Conservation (phyloP, 2,113 vertebrate genomes). For the Cavia aperea region DNA sequence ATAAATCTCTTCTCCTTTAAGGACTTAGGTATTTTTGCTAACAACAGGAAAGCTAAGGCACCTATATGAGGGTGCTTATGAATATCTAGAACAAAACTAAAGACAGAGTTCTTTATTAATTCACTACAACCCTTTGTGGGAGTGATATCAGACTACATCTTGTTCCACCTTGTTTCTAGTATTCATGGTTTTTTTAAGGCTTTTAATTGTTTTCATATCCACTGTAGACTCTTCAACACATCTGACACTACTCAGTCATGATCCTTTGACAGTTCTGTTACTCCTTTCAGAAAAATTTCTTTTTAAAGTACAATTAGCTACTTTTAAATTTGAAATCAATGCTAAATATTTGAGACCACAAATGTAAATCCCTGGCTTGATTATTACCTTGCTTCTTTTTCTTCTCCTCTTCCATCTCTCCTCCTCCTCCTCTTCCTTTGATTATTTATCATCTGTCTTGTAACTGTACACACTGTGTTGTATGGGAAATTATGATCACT, state of each 20-base stretch:
- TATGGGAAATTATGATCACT: background rate
- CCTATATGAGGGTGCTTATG: background rate
- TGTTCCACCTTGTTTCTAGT: background rate
- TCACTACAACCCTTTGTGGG: background rate
- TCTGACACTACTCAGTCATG: background rate
- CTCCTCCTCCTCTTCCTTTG: background rate
- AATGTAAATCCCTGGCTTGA: background rate
- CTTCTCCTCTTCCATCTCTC: background rate
- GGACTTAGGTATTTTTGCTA: background rate
- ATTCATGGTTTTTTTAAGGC: background rate
- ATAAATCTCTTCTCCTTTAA: background rate
- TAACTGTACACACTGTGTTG: background rate
- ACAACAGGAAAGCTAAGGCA: background rate
- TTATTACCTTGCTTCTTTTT: background rate
- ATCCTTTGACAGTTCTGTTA: background rate
- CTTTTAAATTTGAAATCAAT: conserved; percentile 5
- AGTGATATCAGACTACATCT: background rate
- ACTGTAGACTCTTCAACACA: background rate
- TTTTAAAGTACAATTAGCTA: background rate
- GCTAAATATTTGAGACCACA: background rate
- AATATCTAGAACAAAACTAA: background rate
- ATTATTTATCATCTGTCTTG: background rate
- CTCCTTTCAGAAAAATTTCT: background rate
- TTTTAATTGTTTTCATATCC: background rate
- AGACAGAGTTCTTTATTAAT: background rate